These are phyloP conservation scores for Pantelozetes paolii DNA, from an alignment of 2,888 invertebrate species.

Conservation along the genomic window DNA sequence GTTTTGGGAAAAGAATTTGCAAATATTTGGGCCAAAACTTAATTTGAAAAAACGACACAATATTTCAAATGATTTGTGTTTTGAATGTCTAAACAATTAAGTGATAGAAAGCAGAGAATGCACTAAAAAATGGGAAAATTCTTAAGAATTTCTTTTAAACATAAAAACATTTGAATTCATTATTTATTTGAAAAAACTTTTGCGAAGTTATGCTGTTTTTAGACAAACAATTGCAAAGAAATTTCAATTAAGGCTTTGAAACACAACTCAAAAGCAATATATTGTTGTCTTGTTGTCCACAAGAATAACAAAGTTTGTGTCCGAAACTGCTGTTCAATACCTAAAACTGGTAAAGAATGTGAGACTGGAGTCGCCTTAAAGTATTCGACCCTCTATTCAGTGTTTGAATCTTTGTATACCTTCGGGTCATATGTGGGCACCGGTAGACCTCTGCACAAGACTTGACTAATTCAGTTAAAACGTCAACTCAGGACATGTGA, in stretches of 20 bases:
- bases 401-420: neutral
- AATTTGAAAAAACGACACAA: neutral
- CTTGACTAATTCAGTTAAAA: conserved; percentile 14
- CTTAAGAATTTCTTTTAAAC: too few relatives aligned
- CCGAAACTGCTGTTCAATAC: neutral
- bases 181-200: conserved; percentile 10
- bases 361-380: conserved; percentile 13
- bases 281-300: conserved; percentile 22
- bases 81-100: neutral
- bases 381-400: neutral
- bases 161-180: neutral
- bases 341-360: neutral
- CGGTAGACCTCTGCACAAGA: neutral
- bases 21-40: neutral
- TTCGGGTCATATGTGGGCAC: neutral
- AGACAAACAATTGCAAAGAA: neutral
- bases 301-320: neutral
- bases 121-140: neutral
- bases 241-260: conserved; percentile 7
- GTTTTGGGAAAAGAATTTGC: too few relatives aligned
- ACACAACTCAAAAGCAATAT: conserved; percentile 20
- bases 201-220: neutral
- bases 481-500: conserved; percentile 6
- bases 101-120: neutral
- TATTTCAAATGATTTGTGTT: neutral